Conservation (phyloP, 2,888 invertebrate species). For the Drosophila paramelanica region DNA sequence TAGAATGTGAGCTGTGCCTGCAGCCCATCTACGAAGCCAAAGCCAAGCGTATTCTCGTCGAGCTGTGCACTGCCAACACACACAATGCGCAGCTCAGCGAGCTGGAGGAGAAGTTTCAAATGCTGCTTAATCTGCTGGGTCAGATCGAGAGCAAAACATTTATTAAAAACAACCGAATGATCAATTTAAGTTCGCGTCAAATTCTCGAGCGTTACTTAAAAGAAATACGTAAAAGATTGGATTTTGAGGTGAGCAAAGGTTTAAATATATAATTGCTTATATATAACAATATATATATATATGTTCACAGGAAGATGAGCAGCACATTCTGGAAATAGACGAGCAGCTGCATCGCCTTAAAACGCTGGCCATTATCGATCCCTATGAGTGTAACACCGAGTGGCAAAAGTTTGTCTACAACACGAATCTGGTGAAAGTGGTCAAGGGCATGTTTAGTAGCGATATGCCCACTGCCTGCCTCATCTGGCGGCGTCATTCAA, state of each 20-base stretch:
- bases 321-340: constrained; percentile 81
- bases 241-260: constrained; percentile 69
- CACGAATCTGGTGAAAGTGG: constrained; percentile 79
- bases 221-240: constrained; percentile 80
- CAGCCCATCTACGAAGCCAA: constrained; percentile 84
- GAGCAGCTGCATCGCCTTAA: constrained; percentile 83
- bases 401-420: constrained; percentile 85
- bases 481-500: constrained; percentile 84
- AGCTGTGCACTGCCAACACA: constrained; percentile 68
- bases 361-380: constrained; percentile 84
- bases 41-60: constrained; percentile 77
- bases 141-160: constrained; percentile 82
- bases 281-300: not conserved
- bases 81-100: constrained; percentile 52
- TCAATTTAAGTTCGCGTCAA: constrained; percentile 79
- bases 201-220: constrained; percentile 77
- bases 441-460: constrained; percentile 79
- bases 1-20: constrained; percentile 82
- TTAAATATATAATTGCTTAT: not conserved
- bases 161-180: constrained; percentile 78
- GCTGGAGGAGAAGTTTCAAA: constrained; percentile 70
- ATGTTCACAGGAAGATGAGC: constrained; percentile 71
- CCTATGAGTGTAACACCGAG: constrained; percentile 83
- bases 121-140: constrained; percentile 70
- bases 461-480: constrained; percentile 83